phyloP scores from a whole-genome alignment of 2,113 vertebrate genomes.

The Ursus arctos region DNA sequence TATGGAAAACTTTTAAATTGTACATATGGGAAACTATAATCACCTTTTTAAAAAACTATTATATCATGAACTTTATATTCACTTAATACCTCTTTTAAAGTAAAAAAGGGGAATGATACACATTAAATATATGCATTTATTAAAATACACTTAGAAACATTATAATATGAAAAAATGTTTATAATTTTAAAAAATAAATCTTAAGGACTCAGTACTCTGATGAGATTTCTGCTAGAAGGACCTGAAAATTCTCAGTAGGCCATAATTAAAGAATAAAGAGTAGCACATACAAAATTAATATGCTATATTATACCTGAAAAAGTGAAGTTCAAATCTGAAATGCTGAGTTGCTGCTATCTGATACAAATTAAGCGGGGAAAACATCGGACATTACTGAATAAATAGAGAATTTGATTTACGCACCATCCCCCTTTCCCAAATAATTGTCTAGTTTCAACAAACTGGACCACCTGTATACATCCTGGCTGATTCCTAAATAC shows the following conservation, averaged over 20 bases:
- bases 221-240: background rate
- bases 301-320: background rate
- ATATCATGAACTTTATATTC: background rate
- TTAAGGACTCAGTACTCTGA: constrained; percentile 26
- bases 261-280: constrained; percentile 27
- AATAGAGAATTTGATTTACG: constrained; percentile 15
- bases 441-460: background rate
- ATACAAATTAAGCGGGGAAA: background rate
- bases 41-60: background rate
- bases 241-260: background rate
- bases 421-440: background rate
- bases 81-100: constrained; percentile 34
- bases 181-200: constrained; percentile 46
- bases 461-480: background rate
- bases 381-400: background rate
- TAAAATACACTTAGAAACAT: constrained; percentile 40
- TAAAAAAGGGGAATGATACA: background rate
- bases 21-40: background rate
- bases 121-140: constrained; percentile 11
- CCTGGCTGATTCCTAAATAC: background rate
- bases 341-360: background rate
- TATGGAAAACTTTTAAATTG: constrained; percentile 15
- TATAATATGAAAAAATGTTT: constrained; percentile 6
- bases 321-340: constrained; percentile 38
- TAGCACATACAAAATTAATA: background rate